Percentiles rank a stretch among this genome's conserved stretches.
These are phyloP conservation scores for Gyrodactylus bullatarudis DNA, from an alignment of 1,140 invertebrate genomes.

Conservation along the genomic window DNA sequence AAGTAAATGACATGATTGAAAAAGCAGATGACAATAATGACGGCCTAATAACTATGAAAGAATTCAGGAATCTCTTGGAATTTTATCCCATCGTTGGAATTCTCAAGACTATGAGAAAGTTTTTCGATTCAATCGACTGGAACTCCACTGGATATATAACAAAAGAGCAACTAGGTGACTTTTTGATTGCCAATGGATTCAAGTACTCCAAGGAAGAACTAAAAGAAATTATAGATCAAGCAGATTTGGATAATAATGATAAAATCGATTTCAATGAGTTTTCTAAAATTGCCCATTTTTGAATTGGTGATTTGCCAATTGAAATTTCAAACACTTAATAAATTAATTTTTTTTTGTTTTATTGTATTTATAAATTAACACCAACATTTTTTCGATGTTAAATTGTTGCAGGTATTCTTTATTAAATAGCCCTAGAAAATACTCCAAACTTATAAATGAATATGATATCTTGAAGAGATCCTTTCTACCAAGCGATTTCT, in stretches of 20 bases:
- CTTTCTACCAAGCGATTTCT: background rate
- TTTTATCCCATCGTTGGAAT: background rate
- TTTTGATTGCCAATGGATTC: background rate
- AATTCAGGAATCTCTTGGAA: background rate
- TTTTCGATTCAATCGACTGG: background rate
- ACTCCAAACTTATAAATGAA: too few species aligned
- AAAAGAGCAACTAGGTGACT: background rate
- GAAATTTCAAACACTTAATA: too few species aligned
- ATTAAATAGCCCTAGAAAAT: too few species aligned
- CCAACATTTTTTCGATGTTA: too few species aligned
- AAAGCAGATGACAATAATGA: background rate
- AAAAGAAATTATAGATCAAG: background rate
- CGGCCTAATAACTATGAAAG: background rate
- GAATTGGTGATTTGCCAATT: too few species aligned
- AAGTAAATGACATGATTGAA: background rate
- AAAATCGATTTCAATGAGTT: background rate
- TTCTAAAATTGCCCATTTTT: background rate
- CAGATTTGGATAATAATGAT: background rate
- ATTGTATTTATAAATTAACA: too few species aligned
- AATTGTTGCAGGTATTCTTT: too few species aligned
- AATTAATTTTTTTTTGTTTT: too few species aligned
- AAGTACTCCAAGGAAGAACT: background rate
- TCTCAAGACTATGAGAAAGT: background rate
- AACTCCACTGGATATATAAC: background rate
- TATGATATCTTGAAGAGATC: background rate